phyloP scores from a whole-genome alignment of 1,140 invertebrate species.

The Augochlora pura region DNA sequence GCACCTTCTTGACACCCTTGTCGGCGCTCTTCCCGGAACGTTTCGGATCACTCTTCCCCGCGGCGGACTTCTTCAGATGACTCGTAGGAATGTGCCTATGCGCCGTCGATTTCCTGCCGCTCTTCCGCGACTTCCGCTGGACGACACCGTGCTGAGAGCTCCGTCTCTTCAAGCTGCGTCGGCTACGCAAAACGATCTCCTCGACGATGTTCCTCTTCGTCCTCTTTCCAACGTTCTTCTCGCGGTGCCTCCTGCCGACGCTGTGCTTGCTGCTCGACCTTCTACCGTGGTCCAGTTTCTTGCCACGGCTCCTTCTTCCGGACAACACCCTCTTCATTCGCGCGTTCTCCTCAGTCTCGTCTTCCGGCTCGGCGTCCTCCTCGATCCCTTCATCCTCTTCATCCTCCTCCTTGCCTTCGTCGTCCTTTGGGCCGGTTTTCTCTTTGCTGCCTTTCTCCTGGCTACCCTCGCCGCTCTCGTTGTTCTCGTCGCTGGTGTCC shows the following conservation, averaged over 20 bases:
- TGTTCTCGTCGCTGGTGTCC: slow-evolving; percentile 44
- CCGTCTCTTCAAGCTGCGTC: not conserved
- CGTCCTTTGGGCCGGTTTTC: not conserved
- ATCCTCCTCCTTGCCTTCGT: not conserved
- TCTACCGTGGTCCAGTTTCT: not conserved
- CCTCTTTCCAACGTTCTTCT: not conserved
- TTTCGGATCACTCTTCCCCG: not conserved
- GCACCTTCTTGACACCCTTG: fast-evolving
- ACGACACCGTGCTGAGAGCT: not conserved
- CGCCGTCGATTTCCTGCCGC: not conserved
- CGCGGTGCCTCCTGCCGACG: not conserved
- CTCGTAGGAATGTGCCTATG: not conserved
- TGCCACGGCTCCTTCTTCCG: not conserved
- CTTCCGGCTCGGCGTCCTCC: not conserved
- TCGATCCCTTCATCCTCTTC: not conserved
- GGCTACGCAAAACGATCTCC: not conserved
- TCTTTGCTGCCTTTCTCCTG: slow-evolving; percentile 36
- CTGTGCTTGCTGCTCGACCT: not conserved
- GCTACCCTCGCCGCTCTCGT: slow-evolving; percentile 45
- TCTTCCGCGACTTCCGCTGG: not conserved
- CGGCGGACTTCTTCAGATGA: not conserved
- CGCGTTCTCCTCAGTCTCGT: not conserved
- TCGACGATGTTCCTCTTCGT: not conserved
- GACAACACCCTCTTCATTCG: not conserved
- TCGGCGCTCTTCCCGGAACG: too few species aligned